These are phyloP conservation scores for Melieria omissa DNA, from an alignment of 2,888 invertebrate genomes.

Conservation along the genomic window DNA sequence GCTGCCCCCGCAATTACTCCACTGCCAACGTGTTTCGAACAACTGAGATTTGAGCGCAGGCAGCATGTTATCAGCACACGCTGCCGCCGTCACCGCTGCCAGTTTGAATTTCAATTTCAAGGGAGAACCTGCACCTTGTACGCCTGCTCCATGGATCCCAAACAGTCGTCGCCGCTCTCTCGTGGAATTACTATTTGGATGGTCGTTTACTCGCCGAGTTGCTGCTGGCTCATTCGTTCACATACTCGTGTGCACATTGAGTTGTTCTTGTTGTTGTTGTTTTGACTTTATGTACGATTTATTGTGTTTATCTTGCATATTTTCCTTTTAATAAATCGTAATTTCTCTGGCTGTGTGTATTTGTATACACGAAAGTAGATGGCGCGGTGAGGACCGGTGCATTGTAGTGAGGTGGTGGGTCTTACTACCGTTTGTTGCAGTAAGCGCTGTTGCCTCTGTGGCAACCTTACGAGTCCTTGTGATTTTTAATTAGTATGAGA, in stretches of 20 bases:
- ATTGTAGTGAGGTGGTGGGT: too few species aligned
- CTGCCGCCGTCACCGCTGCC: neutral
- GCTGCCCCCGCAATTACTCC: too few species aligned
- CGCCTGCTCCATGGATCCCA: neutral
- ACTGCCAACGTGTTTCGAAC: too few species aligned
- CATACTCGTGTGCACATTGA: neutral
- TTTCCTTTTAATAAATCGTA: conserved; percentile 2
- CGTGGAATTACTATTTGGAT: neutral
- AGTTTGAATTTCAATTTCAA: conserved; percentile 1
- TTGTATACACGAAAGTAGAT: too few species aligned
- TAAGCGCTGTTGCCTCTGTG: too few species aligned
- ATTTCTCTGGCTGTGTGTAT: too few species aligned
- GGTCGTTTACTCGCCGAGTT: neutral
- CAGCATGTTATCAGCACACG: neutral
- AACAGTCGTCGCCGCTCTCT: neutral
- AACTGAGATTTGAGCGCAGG: too few species aligned
- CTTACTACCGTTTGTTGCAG: too few species aligned
- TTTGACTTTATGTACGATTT: neutral
- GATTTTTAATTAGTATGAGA: too few species aligned
- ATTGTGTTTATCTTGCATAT: conserved; percentile 1
- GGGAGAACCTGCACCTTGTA: neutral
- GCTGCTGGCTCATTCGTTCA: neutral
- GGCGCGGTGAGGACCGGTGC: too few species aligned
- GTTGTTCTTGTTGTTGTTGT: neutral
- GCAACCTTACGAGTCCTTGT: too few species aligned